Evolutionary conservation across 2,888 invertebrate genomes (phyloP).

Genomic region (Craniophora ligustri): DNA sequence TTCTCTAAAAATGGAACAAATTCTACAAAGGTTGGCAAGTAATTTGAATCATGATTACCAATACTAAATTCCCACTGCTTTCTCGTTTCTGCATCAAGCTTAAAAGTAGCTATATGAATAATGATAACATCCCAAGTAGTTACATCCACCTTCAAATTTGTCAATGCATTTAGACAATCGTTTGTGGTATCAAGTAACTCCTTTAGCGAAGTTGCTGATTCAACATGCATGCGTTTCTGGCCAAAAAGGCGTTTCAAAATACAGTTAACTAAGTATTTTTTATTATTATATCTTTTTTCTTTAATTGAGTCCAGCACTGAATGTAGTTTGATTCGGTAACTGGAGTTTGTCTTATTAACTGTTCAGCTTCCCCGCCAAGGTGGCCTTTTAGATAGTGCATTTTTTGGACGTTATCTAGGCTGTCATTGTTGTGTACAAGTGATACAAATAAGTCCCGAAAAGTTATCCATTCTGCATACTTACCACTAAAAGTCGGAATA

Average conservation of each 20-base stretch:
- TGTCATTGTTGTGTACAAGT: not conserved
- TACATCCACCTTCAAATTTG: not conserved
- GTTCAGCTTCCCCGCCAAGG: constrained; percentile 12
- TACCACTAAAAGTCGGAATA: not conserved
- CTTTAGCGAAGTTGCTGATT: not conserved
- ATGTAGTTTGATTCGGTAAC: constrained; percentile 29
- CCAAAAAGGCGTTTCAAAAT: not conserved
- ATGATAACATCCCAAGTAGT: no score
- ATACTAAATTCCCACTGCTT: no score
- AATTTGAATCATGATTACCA: constrained; percentile 18
- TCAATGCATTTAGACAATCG: not conserved
- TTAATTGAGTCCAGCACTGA: constrained; percentile 10
- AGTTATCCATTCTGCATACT: constrained; percentile 3
- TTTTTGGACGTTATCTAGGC: constrained; percentile 4
- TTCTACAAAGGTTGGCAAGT: constrained; percentile 35
- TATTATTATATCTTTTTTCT: constrained; percentile 9
- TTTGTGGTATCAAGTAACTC: not conserved
- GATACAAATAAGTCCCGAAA: not conserved
- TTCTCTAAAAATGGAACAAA: constrained; percentile 11
- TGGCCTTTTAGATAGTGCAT: constrained; percentile 10
- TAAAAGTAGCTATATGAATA: no score
- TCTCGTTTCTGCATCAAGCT: no score
- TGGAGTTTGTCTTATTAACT: constrained; percentile 32
- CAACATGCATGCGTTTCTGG: not conserved
- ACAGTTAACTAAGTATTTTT: no score